These are phyloP conservation scores for Cataglyphis albicans DNA, from an alignment of 2,888 invertebrate species.

Conservation along the genomic window DNA sequence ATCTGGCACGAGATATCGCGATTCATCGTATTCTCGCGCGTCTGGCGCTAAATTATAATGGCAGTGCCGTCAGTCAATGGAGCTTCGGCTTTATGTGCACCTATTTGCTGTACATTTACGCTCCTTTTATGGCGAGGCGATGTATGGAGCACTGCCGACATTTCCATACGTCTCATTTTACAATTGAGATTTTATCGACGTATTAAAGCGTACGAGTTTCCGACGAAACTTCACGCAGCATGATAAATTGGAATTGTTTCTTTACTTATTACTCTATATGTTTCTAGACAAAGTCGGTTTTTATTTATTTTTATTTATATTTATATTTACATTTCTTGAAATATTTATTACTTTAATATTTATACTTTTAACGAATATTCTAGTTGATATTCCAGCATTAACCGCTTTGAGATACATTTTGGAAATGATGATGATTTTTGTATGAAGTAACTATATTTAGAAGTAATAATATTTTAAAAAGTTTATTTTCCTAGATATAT, in stretches of 20 bases:
- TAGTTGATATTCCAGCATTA: neutral
- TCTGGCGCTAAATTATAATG: slow-evolving; percentile 71
- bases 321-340: neutral
- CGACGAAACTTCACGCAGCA: neutral
- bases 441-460: neutral
- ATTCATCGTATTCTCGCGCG: slow-evolving; percentile 65
- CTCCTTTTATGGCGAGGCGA: slow-evolving; percentile 71
- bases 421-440: neutral
- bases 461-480: neutral
- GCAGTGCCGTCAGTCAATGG: slow-evolving; percentile 76
- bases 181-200: slow-evolving; percentile 79
- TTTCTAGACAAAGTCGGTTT: neutral
- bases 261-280: neutral
- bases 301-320: neutral
- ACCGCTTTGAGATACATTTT: neutral
- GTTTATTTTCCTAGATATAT: neutral
- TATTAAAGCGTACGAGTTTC: slow-evolving; percentile 35
- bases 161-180: slow-evolving; percentile 59
- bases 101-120: slow-evolving; percentile 80
- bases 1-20: slow-evolving; percentile 63
- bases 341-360: slow-evolving; percentile 3
- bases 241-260: slow-evolving; percentile 11
- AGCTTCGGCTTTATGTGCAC: slow-evolving; percentile 73
- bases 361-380: neutral
- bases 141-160: slow-evolving; percentile 37